Evolutionary conservation across 2,797 vertebrate genomes (phyloP).

Genomic region (Microcaecilia unicolor): DNA sequence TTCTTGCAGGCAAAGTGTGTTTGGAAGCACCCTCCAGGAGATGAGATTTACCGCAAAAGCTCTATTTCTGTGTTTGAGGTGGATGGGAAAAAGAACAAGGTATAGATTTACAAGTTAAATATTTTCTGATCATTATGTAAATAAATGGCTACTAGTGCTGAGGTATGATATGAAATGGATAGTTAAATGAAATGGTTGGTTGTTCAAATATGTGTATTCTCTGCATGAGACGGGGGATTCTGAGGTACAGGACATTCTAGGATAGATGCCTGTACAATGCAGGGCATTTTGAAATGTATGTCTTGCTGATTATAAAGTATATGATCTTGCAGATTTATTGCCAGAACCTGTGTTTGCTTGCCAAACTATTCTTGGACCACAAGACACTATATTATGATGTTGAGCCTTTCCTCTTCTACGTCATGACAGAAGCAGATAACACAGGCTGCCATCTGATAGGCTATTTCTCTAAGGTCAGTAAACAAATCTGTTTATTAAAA

Average conservation of each 20-base stretch:
- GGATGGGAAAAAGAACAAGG: slow-evolving; percentile 98
- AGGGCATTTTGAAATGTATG: no score
- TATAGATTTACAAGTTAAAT: no score
- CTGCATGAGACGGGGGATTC: no score
- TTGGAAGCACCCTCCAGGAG: slow-evolving; percentile 96
- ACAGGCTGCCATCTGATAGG: slow-evolving; percentile 96
- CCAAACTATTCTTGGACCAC: slow-evolving; percentile 96
- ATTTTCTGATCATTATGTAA: no score
- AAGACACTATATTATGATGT: slow-evolving; percentile 97
- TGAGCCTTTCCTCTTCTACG: slow-evolving; percentile 96
- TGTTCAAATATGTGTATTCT: no score
- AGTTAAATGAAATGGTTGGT: no score
- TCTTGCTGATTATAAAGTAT: no score
- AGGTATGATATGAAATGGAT: no score
- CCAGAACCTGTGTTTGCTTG: slow-evolving; percentile 94
- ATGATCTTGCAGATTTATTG: slow-evolving; percentile 89
- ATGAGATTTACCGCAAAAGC: slow-evolving; percentile 93
- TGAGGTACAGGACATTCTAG: no score
- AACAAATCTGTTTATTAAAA: no score
- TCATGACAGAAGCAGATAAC: slow-evolving; percentile 97
- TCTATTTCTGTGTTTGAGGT: slow-evolving; percentile 97
- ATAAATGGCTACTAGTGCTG: no score
- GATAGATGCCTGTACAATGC: no score
- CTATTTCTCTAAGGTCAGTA: slow-evolving; percentile 91
- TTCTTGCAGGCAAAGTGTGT: slow-evolving; percentile 85